phyloP scores from a whole-genome alignment of 2,113 vertebrate species.

The Sclerurus mexicanus region DNA sequence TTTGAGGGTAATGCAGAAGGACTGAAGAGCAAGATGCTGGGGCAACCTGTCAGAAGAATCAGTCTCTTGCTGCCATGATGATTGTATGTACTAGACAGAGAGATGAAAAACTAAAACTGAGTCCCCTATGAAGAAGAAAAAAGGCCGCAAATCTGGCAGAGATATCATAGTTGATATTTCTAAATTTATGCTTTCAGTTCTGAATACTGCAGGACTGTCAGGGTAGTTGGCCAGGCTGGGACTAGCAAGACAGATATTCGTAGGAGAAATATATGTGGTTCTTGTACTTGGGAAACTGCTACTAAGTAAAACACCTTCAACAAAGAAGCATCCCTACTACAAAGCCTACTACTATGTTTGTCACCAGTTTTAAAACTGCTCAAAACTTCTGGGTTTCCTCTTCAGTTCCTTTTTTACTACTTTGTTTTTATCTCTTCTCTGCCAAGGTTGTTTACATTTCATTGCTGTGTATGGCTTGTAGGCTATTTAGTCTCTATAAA shows the following conservation, averaged over 20 bases:
- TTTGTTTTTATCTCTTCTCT: background rate
- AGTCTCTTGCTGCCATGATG: background rate
- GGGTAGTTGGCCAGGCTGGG: background rate
- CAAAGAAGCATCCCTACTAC: background rate
- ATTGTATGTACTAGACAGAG: background rate
- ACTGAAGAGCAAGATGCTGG: background rate
- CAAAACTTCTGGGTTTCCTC: background rate
- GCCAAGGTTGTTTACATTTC: background rate
- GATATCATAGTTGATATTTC: background rate
- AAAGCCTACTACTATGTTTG: background rate
- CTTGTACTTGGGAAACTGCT: background rate
- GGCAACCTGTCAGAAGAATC: background rate
- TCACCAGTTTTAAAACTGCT: background rate
- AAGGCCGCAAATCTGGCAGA: background rate
- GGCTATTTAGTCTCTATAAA: background rate
- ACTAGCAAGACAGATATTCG: background rate
- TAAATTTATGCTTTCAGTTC: background rate
- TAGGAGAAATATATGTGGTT: background rate
- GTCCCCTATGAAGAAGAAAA: background rate
- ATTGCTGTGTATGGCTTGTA: background rate
- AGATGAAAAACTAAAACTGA: background rate
- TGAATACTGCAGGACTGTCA: background rate
- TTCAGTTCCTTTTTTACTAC: background rate
- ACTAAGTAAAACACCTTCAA: background rate
- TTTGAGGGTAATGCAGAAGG: background rate